phyloP scores from a whole-genome alignment of 2,797 vertebrate species.

The Eulemur coronatus region DNA sequence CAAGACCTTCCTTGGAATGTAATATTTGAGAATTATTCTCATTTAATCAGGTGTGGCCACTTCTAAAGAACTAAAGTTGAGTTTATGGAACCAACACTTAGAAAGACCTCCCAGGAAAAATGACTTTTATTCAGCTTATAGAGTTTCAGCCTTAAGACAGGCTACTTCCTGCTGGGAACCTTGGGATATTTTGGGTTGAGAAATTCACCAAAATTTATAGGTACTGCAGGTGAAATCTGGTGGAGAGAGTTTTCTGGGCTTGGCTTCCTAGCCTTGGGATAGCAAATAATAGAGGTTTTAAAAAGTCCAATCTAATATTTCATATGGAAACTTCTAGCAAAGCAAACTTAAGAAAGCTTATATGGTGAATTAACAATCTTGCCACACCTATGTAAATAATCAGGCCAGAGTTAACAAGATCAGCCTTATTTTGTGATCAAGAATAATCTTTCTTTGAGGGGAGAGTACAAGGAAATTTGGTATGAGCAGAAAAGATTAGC shows the following conservation, averaged over 20 bases:
- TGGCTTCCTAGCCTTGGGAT: slow-evolving; percentile 20
- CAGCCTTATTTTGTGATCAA: not conserved
- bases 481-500: not conserved
- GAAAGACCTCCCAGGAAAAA: not conserved
- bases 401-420: slow-evolving; percentile 8
- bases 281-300: slow-evolving; percentile 43
- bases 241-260: not conserved
- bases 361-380: not conserved
- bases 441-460: not conserved
- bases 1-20: not conserved
- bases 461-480: not conserved
- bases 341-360: slow-evolving; percentile 14
- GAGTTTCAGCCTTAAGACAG: not conserved
- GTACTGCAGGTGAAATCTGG: not conserved
- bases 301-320: slow-evolving; percentile 22
- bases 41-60: not conserved
- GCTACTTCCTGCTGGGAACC: not conserved
- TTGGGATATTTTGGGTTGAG: not conserved
- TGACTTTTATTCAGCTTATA: too few relatives aligned
- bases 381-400: not conserved
- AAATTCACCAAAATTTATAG: not conserved
- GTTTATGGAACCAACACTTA: not conserved
- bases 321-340: slow-evolving; percentile 42
- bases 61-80: not conserved
- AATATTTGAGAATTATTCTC: not conserved